These are phyloP conservation scores for Cantharis flavilabris DNA, from an alignment of 2,888 invertebrate species.

Conservation along the genomic window DNA sequence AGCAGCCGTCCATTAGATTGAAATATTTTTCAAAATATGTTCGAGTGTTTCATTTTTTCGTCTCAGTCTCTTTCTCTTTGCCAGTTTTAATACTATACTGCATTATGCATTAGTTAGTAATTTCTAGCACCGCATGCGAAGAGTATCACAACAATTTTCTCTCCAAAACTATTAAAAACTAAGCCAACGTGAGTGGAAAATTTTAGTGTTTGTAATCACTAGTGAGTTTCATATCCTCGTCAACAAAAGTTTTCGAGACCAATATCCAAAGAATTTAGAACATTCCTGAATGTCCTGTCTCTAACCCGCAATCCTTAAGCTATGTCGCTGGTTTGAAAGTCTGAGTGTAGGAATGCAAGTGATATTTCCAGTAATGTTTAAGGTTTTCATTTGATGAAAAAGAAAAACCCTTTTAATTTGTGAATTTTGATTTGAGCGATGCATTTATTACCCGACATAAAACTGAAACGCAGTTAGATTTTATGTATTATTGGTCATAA, in stretches of 20 bases:
- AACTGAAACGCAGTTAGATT: not conserved
- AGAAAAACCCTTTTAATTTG: conserved; percentile 6
- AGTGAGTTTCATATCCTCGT: conserved; percentile 29
- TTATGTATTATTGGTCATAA: not conserved
- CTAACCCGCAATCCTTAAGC: conserved; percentile 49
- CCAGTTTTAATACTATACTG: not conserved
- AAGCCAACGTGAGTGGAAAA: not conserved
- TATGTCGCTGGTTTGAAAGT: conserved; percentile 44
- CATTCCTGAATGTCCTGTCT: conserved; percentile 48
- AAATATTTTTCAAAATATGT: conserved; percentile 10
- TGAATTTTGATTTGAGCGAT: conserved; percentile 13
- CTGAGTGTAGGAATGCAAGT: conserved; percentile 44
- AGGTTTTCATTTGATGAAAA: conserved; percentile 27
- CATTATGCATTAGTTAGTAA: not conserved
- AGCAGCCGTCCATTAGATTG: conserved; percentile 6
- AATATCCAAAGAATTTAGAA: conserved; percentile 44
- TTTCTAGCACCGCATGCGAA: not conserved
- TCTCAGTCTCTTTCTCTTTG: not conserved
- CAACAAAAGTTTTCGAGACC: conserved; percentile 34
- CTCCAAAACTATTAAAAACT: not conserved
- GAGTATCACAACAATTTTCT: not conserved
- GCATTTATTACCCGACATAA: not conserved
- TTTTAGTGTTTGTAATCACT: conserved; percentile 1
- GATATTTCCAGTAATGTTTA: conserved; percentile 43
- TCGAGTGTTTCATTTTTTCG: not conserved